Base-by-base conservation (phyloP, 2,888 invertebrate species). In the Ophion obscuratus region DNA sequence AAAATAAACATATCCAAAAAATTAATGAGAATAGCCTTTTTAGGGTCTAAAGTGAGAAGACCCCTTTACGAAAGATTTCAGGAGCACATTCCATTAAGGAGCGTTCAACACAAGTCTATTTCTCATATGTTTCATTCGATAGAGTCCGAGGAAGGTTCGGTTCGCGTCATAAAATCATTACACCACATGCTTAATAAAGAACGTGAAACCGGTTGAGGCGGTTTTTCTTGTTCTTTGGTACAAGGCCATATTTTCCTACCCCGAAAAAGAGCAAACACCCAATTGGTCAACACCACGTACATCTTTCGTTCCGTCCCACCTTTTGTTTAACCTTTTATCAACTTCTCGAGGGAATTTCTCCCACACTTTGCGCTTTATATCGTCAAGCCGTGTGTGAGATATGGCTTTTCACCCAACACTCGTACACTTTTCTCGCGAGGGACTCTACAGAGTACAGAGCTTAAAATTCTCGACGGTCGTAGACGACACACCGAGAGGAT, bases 381-480 rank as follows among this genome's bases (percentile, higher is more conserved):
- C 59, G 74, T 67, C 74, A 27, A 67, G 57, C 53, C 67, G 74
- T 74, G 67, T 59, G 44, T 74, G 73, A 57, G 67, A 67, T n/a
- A 61, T 40, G 67, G 40, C 57, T 80, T 77, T 66, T 53, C 66
- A 64, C 9, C 57, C 66, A 40, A 40, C 31, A 59, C 74, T 44
- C 47, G 59, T 70, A 62, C 47, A 53, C 31, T 62, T 61, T 81
- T 31, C 31, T 70, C 70, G 4, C n/a, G 59, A 53, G 81, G 62
- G 47, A 75, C 47, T 66, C 66, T 20, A 67, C 31, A 27, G 47
- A 31, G 70, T 47, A 47, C 47, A 57, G 70, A 81, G 68, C 81
- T 70, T 75, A 62, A 81, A 76, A 81, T 76, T 76, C 68, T 81
- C 81, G 57, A 76, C 68, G 75, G 61, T 81, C 81, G 70, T 81